Evolutionary conservation across 2,888 invertebrate species (phyloP).

Genomic region (Macaria liturata): DNA sequence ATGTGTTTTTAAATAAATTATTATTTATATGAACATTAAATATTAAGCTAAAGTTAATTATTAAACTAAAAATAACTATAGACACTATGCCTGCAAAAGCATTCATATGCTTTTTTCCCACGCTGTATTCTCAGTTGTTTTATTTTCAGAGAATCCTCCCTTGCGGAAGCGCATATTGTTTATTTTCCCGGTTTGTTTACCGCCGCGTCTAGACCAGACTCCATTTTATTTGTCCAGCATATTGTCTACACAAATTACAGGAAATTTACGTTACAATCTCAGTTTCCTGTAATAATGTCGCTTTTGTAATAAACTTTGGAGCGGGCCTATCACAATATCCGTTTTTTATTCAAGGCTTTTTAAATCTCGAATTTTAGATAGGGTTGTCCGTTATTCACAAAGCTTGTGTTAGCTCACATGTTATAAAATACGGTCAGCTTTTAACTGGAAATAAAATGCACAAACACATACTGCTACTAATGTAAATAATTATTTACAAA

Average conservation of each 20-base stretch:
- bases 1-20: too few species aligned
- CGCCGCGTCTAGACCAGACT: constrained; percentile 15
- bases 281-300: constrained; percentile 35
- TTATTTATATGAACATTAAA: too few species aligned
- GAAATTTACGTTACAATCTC: constrained; percentile 28
- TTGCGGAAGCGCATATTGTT: constrained; percentile 1
- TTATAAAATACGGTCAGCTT: too few species aligned
- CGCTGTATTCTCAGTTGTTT: too few species aligned
- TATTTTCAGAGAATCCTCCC: too few species aligned
- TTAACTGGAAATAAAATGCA: too few species aligned
- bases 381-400: not conserved
- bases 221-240: constrained; percentile 17
- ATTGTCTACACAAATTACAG: constrained; percentile 20
- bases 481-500: not conserved
- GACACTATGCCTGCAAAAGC: too few species aligned
- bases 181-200: constrained; percentile 9
- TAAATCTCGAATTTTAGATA: not conserved
- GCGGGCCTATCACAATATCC: constrained; percentile 8
- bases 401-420: too few species aligned
- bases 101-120: too few species aligned
- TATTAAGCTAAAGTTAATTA: too few species aligned
- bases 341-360: constrained; percentile 3
- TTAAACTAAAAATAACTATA: too few species aligned
- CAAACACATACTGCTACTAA: too few species aligned
- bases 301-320: constrained; percentile 23